phyloP scores from a whole-genome alignment of 2,888 invertebrate genomes.

The Agriopis marginaria region DNA sequence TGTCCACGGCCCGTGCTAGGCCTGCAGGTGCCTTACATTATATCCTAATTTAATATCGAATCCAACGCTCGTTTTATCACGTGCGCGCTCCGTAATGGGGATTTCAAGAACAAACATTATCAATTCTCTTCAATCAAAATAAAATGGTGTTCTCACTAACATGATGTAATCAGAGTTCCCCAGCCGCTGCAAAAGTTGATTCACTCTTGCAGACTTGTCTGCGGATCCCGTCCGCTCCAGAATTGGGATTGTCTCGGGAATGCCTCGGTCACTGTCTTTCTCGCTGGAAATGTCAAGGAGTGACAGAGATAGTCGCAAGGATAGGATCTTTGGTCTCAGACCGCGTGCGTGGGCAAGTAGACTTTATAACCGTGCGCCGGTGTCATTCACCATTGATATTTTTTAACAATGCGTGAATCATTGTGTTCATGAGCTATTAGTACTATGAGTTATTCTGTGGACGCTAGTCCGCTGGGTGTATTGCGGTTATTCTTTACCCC shows the following conservation, averaged over 20 bases:
- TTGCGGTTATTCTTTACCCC: neutral
- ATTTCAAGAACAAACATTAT: neutral
- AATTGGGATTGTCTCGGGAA: neutral
- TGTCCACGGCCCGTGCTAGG: no score
- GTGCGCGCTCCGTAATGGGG: neutral
- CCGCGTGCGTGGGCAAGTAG: conserved; percentile 5
- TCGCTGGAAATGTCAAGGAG: no score
- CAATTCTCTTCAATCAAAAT: neutral
- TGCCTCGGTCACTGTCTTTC: no score
- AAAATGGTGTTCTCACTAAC: neutral
- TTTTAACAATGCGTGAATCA: conserved; percentile 9
- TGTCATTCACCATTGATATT: conserved; percentile 5
- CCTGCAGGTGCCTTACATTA: no score
- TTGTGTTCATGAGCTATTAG: no score
- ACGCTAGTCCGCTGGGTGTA: neutral
- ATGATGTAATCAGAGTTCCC: conserved; percentile 22
- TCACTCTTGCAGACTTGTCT: conserved; percentile 5
- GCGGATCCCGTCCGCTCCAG: conserved; percentile 2
- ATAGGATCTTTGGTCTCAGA: neutral
- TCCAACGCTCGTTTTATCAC: no score
- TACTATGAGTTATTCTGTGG: neutral
- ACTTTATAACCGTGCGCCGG: neutral
- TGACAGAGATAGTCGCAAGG: no score
- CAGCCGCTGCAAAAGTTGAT: conserved; percentile 1
- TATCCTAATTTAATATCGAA: no score